phyloP scores from a whole-genome alignment of 2,797 vertebrate species.

The Fringilla coelebs region DNA sequence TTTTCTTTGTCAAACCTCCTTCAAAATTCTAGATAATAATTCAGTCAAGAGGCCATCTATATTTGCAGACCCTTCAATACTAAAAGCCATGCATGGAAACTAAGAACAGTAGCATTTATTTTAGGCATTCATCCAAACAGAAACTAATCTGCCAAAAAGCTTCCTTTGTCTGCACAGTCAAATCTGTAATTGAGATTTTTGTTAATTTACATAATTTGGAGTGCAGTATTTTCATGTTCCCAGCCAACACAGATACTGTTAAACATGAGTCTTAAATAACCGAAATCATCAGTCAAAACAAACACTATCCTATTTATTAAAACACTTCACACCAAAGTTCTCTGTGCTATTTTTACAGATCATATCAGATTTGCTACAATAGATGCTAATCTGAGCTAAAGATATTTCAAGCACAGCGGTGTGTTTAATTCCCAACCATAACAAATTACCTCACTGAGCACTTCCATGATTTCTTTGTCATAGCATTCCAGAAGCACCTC shows the following conservation, averaged over 20 bases:
- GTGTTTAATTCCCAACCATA: not conserved
- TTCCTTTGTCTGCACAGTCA: not conserved
- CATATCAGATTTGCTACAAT: not conserved
- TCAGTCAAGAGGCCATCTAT: not conserved
- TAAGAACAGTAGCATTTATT: not conserved
- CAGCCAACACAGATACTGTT: not conserved
- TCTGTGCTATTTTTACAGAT: not conserved
- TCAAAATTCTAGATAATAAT: not conserved
- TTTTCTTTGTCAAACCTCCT: not conserved
- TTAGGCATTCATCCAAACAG: not conserved
- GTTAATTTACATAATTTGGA: not conserved
- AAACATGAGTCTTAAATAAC: not conserved
- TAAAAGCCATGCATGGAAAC: not conserved
- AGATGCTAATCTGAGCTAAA: not conserved
- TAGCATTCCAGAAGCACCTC: conserved; percentile 91
- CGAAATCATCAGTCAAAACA: not conserved
- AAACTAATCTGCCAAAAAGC: not conserved
- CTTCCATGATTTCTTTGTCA: conserved; percentile 94
- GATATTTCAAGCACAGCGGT: not conserved
- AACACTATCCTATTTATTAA: not conserved
- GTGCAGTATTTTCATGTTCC: not conserved
- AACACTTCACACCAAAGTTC: not conserved
- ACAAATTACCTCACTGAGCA: conserved; percentile 89
- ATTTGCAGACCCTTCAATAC: not conserved
- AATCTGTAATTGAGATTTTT: not conserved